These are phyloP conservation scores for Dimorphilus gyrociliatus DNA, from an alignment of 2,888 invertebrate species.

Conservation along the genomic window DNA sequence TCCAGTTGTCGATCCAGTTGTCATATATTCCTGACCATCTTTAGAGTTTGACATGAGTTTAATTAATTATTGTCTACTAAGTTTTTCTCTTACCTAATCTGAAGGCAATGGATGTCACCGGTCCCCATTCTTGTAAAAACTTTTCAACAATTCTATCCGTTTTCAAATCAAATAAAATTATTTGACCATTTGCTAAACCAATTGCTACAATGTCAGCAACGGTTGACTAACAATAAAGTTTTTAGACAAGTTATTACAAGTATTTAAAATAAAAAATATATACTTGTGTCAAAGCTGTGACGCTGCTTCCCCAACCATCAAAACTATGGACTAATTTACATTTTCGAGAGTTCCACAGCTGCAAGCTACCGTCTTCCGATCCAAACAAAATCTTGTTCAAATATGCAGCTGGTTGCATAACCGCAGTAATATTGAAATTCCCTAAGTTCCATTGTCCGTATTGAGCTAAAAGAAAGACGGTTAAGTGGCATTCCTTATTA, in stretches of 20 bases:
- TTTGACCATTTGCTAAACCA: conserved; percentile 62
- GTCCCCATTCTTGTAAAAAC: conserved; percentile 79
- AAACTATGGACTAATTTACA: conserved; percentile 50
- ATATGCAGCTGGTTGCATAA: conserved; percentile 86
- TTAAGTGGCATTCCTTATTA: background rate
- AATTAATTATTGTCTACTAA: no score
- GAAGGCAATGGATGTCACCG: conserved; percentile 65
- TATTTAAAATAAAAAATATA: background rate
- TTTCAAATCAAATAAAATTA: conserved; percentile 70
- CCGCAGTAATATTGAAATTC: conserved; percentile 57
- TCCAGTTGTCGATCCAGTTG: conserved; percentile 62
- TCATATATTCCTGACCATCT: conserved; percentile 70
- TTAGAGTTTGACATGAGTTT: conserved; percentile 1
- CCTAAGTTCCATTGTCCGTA: background rate
- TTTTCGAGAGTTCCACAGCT: conserved; percentile 73
- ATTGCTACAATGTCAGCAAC: conserved; percentile 80
- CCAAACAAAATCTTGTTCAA: conserved; percentile 79
- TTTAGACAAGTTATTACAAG: conserved; percentile 2
- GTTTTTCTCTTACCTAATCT: conserved; percentile 46
- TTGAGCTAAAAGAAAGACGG: background rate
- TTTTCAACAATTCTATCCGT: conserved; percentile 64
- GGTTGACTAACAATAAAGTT: conserved; percentile 62
- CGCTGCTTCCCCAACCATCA: conserved; percentile 51
- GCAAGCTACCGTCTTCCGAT: conserved; percentile 63
- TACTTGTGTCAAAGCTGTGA: conserved; percentile 58